Base-by-base conservation (phyloP, 2,113 vertebrate species). In the Epinephelus moara region DNA sequence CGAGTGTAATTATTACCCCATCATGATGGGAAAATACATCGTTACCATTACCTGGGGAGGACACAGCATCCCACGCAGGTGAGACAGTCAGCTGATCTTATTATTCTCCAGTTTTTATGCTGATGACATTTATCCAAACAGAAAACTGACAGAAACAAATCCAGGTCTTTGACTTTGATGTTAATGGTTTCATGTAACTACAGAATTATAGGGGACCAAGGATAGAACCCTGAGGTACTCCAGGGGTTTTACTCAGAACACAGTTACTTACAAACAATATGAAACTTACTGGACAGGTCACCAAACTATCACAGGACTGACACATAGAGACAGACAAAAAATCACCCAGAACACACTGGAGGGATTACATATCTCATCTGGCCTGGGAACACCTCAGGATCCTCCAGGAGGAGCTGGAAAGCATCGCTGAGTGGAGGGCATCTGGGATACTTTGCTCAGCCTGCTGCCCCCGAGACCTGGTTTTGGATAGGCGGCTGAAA, bases 11-110 rank as follows among this genome's bases (percentile, higher is more conserved):
- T 99, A 99, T 84, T 96, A 96, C 77, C 98, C 98, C 0, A 67
- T 95, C 42, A 90, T 96, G 56, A 91, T 93, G 0, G 98, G 98
- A 33, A 98, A 97, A 68, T 98, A 99, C 18, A 89, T 91, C 5
- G 94, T 99, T 64, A 95, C 90, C 83, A 96, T 98, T 85, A 97
- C 95, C 0, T 99, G 98, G 98, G 98, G 97, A 0, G 97, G 97
- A 85, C 95, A 97, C 3, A 94, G 96, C 92, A 96, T 98, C 68
- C 97, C 97, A 8, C 97, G 98, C 87, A 98, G 98, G 98, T 98
- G 62, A 95, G 88, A 60, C 11, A 2, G 0, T 19, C 59, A 55
- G 13, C 10, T 55, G 4, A 27, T n/a, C 6, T 4, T 3, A 13
- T 8, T 27, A 3, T 45, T 33, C 1, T 62, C 37, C 4, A 19